A percentile compares a stretch with the other conserved stretches of the same genome.
Evolutionary conservation across 2,888 invertebrate species (phyloP).

Genomic region (Alcis repandata): DNA sequence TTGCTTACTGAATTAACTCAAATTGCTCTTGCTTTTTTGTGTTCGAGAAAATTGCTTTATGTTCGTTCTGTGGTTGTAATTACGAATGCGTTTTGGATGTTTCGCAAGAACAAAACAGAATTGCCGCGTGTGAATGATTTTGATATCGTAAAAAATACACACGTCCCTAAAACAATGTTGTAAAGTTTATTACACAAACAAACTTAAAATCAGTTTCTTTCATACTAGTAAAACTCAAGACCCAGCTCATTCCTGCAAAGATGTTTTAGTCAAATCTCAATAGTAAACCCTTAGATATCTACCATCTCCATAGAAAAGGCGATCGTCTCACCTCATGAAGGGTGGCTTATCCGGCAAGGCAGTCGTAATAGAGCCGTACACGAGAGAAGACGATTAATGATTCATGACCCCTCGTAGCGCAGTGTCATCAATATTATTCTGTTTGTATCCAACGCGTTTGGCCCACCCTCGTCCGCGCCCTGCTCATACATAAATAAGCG

Average conservation of each 20-base stretch:
- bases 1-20: slow-evolving; percentile 85
- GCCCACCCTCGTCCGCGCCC: slow-evolving; percentile 85
- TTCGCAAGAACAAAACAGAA: slow-evolving; percentile 37
- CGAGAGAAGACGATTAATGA: slow-evolving; percentile 85
- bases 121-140: slow-evolving; percentile 21
- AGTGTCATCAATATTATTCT: slow-evolving; percentile 87
- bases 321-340: slow-evolving; percentile 71
- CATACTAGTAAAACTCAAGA: too few relatives aligned
- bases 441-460: slow-evolving; percentile 84
- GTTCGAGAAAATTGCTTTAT: slow-evolving; percentile 67
- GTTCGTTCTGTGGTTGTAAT: slow-evolving; percentile 68
- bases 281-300: background rate
- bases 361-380: slow-evolving; percentile 86
- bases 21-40: slow-evolving; percentile 78
- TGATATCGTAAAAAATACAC: background rate
- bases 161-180: too few relatives aligned
- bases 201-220: too few relatives aligned
- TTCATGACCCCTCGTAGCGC: slow-evolving; percentile 86
- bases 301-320: slow-evolving; percentile 54
- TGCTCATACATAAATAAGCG: slow-evolving; percentile 86
- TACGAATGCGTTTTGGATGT: slow-evolving; percentile 47
- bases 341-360: slow-evolving; percentile 82
- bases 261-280: background rate
- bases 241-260: background rate
- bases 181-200: too few relatives aligned